A percentile compares a stretch with the other conserved stretches of the same genome.
Evolutionary conservation across 2,888 invertebrate species (phyloP).

Genomic region (Chrysina gloriosa): DNA sequence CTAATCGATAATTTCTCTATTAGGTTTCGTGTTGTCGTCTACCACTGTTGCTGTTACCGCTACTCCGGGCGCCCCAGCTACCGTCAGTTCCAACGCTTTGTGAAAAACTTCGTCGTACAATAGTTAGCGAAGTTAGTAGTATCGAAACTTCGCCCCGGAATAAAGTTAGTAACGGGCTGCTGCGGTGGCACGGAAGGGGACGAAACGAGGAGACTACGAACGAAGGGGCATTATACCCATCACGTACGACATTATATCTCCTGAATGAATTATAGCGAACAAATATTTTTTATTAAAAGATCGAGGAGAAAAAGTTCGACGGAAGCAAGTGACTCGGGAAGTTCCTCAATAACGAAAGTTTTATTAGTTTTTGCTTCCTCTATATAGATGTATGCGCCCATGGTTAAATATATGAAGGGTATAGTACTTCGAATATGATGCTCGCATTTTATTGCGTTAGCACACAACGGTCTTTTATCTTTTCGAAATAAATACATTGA

Average conservation of each 20-base stretch:
- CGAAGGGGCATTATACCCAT: constrained; percentile 19
- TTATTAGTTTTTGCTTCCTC: constrained; percentile 17
- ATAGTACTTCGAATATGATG: background rate
- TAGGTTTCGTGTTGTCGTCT: constrained; percentile 32
- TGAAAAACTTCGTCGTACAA: constrained; percentile 31
- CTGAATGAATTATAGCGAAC: constrained; percentile 39
- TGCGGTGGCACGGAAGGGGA: constrained; percentile 7
- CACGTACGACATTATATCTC: constrained; percentile 40
- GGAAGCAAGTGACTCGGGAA: constrained; percentile 22
- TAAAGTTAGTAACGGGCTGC: constrained; percentile 23
- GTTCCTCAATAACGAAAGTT: constrained; percentile 28
- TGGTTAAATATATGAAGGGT: background rate
- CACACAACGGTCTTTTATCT: too few species aligned
- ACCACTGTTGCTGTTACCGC: background rate
- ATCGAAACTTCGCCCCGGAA: constrained; percentile 31
- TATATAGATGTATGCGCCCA: background rate
- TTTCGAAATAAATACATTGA: too few species aligned
- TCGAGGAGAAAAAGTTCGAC: background rate
- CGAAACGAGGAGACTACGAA: background rate
- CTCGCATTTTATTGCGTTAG: too few species aligned
- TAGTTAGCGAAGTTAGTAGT: constrained; percentile 31
- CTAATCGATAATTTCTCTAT: constrained; percentile 37
- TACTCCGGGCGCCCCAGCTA: background rate
- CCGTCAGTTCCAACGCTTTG: constrained; percentile 6
- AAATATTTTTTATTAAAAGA: constrained; percentile 40